A percentile compares a stretch with the other conserved stretches of the same genome.
phyloP scores from a whole-genome alignment of 2,797 vertebrate genomes.

The Sandelia bainsii region DNA sequence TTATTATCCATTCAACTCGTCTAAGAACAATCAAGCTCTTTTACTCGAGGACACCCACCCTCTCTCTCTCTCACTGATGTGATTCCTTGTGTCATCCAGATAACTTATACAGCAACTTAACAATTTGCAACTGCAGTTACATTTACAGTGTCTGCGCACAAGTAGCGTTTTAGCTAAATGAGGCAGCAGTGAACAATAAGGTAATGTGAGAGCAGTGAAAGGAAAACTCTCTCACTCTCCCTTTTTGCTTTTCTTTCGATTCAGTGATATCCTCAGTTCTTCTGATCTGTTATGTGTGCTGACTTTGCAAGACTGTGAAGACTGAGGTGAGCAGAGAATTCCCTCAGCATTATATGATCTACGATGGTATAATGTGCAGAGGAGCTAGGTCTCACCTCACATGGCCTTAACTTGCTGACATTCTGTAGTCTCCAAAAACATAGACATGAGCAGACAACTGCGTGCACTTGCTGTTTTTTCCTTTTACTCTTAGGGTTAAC shows the following conservation, averaged over 20 bases:
- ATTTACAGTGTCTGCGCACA: constrained; percentile 47
- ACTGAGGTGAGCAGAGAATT: constrained; percentile 45
- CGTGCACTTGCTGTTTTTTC: neutral
- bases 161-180: constrained; percentile 66
- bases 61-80: constrained; percentile 38
- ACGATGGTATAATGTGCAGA: constrained; percentile 13
- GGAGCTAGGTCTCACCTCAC: constrained; percentile 11
- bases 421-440: neutral
- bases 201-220: constrained; percentile 38
- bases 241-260: constrained; percentile 17
- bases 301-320: constrained; percentile 39
- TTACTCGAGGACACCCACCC: neutral
- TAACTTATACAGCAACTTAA: constrained; percentile 24
- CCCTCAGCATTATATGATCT: constrained; percentile 31
- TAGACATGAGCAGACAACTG: neutral
- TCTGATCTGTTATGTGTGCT: constrained; percentile 38
- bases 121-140: constrained; percentile 55
- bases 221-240: neutral
- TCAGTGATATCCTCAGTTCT: constrained; percentile 26
- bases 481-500: too few relatives aligned
- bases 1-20: constrained; percentile 60
- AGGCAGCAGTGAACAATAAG: constrained; percentile 52
- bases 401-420: constrained; percentile 19
- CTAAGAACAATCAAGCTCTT: constrained; percentile 63
- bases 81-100: constrained; percentile 57